Evolutionary conservation across 2,113 vertebrate genomes (phyloP).

Genomic region (Forbesichthys papilliferus): DNA sequence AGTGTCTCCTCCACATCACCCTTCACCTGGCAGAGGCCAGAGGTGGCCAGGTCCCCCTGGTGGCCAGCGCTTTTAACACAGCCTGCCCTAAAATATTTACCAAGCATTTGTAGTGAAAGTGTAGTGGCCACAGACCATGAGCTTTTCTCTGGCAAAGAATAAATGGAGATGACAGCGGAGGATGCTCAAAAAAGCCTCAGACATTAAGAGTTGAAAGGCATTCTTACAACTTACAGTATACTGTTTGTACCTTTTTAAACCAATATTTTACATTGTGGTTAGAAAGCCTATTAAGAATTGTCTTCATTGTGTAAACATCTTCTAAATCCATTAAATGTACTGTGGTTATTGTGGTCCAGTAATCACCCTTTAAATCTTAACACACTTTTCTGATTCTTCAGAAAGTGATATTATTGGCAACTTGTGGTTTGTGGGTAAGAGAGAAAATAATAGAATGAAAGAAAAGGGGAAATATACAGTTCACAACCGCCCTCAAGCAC

Average conservation of each 20-base stretch:
- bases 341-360: conserved; percentile 55
- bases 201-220: conserved; percentile 43
- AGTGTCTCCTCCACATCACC: conserved; percentile 75
- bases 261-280: conserved; percentile 31
- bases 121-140: conserved; percentile 28
- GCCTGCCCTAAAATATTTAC: conserved; percentile 62
- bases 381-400: conserved; percentile 13
- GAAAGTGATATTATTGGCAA: conserved; percentile 26
- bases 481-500: conserved; percentile 62
- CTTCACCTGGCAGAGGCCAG: conserved; percentile 79
- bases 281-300: conserved; percentile 19
- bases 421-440: conserved; percentile 24
- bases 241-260: conserved; percentile 43
- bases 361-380: conserved; percentile 63
- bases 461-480: conserved; percentile 7
- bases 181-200: conserved; percentile 33
- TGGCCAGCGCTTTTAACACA: conserved; percentile 81
- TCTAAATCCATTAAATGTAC: conserved; percentile 47
- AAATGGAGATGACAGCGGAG: conserved; percentile 36
- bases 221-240: conserved; percentile 25
- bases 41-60: conserved; percentile 80
- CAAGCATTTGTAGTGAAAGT: conserved; percentile 50
- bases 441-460: conserved; percentile 13
- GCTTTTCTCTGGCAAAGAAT: conserved; percentile 44
- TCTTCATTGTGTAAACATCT: conserved; percentile 24